A percentile compares a stretch with the other conserved stretches of the same genome.
Conservation (phyloP, 2,797 vertebrate species). For the Petrocephalus sullivani region DNA sequence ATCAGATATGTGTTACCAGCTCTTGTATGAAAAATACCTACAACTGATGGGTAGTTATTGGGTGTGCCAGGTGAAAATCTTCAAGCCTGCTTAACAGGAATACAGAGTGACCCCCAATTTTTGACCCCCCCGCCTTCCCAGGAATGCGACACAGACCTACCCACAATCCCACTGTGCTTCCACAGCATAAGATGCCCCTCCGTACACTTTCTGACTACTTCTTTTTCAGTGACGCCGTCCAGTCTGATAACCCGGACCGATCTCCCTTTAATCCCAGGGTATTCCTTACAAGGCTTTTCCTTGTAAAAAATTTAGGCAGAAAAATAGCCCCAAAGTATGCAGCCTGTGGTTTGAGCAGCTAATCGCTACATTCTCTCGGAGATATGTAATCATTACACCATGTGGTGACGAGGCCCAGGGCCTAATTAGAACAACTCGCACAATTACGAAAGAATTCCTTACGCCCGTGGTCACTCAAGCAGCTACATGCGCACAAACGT, state of each 20-base stretch:
- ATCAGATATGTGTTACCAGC: not conserved
- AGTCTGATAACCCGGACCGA: constrained; percentile 24
- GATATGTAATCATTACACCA: constrained; percentile 64
- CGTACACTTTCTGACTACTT: not conserved
- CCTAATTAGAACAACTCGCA: constrained; percentile 30
- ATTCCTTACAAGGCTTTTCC: constrained; percentile 36
- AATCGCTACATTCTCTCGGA: constrained; percentile 57
- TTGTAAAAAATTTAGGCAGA: constrained; percentile 34
- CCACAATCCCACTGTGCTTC: not conserved
- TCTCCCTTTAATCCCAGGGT: constrained; percentile 29
- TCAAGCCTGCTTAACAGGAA: not conserved
- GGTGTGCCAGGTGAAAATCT: not conserved
- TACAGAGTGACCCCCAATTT: not conserved
- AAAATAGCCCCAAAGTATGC: constrained; percentile 28
- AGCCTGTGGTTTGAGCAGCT: constrained; percentile 50
- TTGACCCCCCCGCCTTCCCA: not conserved
- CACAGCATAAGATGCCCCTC: not conserved
- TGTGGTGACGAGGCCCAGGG: constrained; percentile 43
- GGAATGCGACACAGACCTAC: not conserved
- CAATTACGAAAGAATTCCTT: constrained; percentile 18
- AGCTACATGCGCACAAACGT: not conserved
- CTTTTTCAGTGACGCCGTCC: constrained; percentile 14
- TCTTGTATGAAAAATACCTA: not conserved
- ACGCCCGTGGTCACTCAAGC: constrained; percentile 21
- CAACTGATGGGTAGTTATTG: not conserved